Percentiles rank a stretch among this genome's conserved stretches.
phyloP scores from a whole-genome alignment of 2,888 invertebrate species.

The Leptopilina drosophilae region DNA sequence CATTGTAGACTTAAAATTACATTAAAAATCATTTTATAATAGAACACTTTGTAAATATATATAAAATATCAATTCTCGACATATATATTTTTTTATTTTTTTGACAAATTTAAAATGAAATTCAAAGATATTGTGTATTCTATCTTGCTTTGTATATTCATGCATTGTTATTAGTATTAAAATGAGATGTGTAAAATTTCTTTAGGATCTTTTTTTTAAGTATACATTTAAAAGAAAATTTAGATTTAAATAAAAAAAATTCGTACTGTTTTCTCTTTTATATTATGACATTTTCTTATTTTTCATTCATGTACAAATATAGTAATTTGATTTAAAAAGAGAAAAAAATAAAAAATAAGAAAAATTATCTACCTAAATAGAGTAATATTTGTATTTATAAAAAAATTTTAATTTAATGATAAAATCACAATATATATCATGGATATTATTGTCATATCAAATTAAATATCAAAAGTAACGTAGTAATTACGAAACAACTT shows the following conservation, averaged over 20 bases:
- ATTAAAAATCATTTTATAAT: conserved; percentile 33
- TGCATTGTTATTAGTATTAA: conserved; percentile 58
- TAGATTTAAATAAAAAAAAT: conserved; percentile 45
- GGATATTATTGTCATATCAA: conserved; percentile 32
- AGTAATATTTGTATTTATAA: conserved; percentile 44
- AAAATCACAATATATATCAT: conserved; percentile 26
- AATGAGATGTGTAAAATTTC: conserved; percentile 47
- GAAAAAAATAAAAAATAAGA: neutral
- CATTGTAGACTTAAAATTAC: neutral
- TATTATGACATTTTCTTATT: neutral
- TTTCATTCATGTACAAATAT: conserved; percentile 32
- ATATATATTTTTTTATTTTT: conserved; percentile 43
- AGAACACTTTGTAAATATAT: conserved; percentile 40
- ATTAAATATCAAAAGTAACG: conserved; percentile 27
- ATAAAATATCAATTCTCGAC: conserved; percentile 26
- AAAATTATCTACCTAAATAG: conserved; percentile 27
- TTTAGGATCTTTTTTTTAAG: conserved; percentile 49
- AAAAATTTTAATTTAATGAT: conserved; percentile 45
- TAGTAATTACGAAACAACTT: conserved; percentile 22
- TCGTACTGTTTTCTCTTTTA: conserved; percentile 13
- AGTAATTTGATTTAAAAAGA: neutral
- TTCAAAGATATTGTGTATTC: conserved; percentile 43
- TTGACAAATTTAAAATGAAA: conserved; percentile 48
- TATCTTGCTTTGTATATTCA: conserved; percentile 70
- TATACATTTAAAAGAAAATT: conserved; percentile 51